phyloP scores from a whole-genome alignment of 1,140 invertebrate species.

The Aphidius gifuensis region DNA sequence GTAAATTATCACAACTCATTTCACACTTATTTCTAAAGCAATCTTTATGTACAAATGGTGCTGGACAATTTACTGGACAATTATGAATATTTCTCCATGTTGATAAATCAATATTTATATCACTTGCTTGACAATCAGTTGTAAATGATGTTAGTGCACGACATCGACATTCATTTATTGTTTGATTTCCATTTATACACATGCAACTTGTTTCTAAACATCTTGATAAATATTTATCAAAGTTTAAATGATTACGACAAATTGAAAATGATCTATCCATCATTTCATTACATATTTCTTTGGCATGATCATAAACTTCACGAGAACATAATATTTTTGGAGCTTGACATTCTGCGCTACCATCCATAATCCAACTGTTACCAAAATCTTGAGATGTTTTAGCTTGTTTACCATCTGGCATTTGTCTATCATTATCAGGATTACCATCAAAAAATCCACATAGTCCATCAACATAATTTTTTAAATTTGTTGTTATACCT shows the following conservation, averaged over 20 bases:
- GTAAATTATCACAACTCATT: conserved; percentile 65
- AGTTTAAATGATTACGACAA: conserved; percentile 61
- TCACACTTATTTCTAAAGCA: conserved; percentile 71
- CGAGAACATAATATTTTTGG: conserved; percentile 53
- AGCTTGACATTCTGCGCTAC: conserved; percentile 54
- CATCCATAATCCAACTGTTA: conserved; percentile 65
- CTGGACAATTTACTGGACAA: conserved; percentile 67
- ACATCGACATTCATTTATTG: conserved; percentile 65
- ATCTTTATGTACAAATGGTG: conserved; percentile 74
- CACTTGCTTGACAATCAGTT: conserved; percentile 66
- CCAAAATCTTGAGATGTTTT: conserved; percentile 69
- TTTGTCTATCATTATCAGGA: conserved; percentile 64
- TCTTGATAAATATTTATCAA: conserved; percentile 66
- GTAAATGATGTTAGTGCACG: conserved; percentile 66
- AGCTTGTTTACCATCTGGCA: conserved; percentile 64
- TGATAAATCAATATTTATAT: conserved; percentile 61
- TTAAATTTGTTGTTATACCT: conserved; percentile 63
- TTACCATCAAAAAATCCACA: conserved; percentile 75
- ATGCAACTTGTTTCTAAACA: conserved; percentile 73
- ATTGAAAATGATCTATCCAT: conserved; percentile 61
- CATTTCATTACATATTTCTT: conserved; percentile 61
- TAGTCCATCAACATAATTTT: conserved; percentile 67
- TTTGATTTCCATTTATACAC: conserved; percentile 58
- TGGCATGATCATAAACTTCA: conserved; percentile 61
- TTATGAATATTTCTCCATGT: conserved; percentile 69